Evolutionary conservation across 2,888 invertebrate genomes (phyloP).

Genomic region (Pristionchus arcanus): DNA sequence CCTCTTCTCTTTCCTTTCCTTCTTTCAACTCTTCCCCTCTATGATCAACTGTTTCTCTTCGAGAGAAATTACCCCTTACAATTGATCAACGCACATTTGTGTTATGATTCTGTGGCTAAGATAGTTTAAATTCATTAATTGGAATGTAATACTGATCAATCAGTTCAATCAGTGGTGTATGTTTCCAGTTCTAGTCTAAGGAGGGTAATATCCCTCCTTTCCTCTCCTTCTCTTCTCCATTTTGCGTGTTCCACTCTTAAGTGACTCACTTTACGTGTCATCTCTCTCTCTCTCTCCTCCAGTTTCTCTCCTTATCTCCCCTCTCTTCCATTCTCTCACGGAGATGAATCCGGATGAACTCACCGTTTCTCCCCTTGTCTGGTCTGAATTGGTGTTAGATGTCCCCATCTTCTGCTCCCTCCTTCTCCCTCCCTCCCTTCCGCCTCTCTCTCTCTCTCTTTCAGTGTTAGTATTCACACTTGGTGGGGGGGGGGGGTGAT

Average conservation of each 20-base stretch:
- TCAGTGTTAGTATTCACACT: slow-evolving; percentile 14
- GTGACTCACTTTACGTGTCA: slow-evolving; percentile 46
- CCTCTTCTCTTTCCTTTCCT: slow-evolving; percentile 14
- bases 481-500: not conserved
- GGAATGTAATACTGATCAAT: not conserved
- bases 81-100: not conserved
- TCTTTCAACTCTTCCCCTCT: not conserved
- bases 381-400: not conserved
- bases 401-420: not conserved
- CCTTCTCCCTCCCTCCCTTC: not conserved
- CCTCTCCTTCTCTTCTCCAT: not conserved
- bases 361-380: not conserved
- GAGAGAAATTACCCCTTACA: not conserved
- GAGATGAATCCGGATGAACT: slow-evolving; percentile 5
- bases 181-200: not conserved
- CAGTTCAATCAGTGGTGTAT: not conserved
- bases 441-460: not conserved
- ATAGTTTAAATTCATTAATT: no score
- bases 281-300: slow-evolving; percentile 20
- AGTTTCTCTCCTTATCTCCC: slow-evolving; percentile 12
- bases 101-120: no score
- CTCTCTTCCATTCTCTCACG: slow-evolving; percentile 46
- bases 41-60: not conserved
- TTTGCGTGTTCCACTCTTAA: slow-evolving; percentile 21
- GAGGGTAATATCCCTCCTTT: slow-evolving; percentile 23